A percentile compares a stretch with the other conserved stretches of the same genome.
Evolutionary conservation across 2,888 invertebrate genomes (phyloP).

Genomic region (Thereva nobilitata): DNA sequence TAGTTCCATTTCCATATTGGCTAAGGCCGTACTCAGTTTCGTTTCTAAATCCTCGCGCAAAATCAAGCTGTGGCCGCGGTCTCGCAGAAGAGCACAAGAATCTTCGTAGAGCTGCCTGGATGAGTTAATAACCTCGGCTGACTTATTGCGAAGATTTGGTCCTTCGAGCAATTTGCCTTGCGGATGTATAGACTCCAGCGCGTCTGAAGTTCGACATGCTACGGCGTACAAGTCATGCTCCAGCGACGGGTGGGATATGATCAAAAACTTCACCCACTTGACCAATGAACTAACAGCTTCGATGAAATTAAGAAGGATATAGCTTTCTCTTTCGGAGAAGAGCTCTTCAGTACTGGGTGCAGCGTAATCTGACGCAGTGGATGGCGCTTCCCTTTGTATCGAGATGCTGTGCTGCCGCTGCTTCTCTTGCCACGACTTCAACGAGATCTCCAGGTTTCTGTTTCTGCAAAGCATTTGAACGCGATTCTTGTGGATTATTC

Average conservation of each 20-base stretch:
- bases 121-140: slow-evolving; percentile 64
- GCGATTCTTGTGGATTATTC: slow-evolving; percentile 94
- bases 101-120: slow-evolving; percentile 69
- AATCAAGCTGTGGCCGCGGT: slow-evolving; percentile 68
- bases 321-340: slow-evolving; percentile 59
- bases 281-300: slow-evolving; percentile 84
- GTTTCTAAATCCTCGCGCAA: slow-evolving; percentile 70
- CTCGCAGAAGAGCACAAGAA: slow-evolving; percentile 70
- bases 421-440: slow-evolving; percentile 86
- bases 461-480: slow-evolving; percentile 96
- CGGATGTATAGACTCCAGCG: slow-evolving; percentile 76
- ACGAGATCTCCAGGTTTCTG: slow-evolving; percentile 84
- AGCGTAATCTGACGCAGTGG: slow-evolving; percentile 53
- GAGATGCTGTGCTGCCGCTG: slow-evolving; percentile 65
- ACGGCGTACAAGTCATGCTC: slow-evolving; percentile 76
- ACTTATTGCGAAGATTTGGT: slow-evolving; percentile 71
- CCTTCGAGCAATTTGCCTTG: slow-evolving; percentile 81
- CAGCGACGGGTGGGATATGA: slow-evolving; percentile 69
- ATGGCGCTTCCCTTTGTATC: slow-evolving; percentile 59
- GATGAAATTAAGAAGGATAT: slow-evolving; percentile 72
- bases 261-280: slow-evolving; percentile 75
- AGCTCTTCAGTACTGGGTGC: slow-evolving; percentile 56
- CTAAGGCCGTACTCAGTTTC: slow-evolving; percentile 68
- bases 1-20: slow-evolving; percentile 73
- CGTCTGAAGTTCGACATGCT: slow-evolving; percentile 72